Conservation (phyloP, 2,797 vertebrate species). For the Vipera latastei region DNA sequence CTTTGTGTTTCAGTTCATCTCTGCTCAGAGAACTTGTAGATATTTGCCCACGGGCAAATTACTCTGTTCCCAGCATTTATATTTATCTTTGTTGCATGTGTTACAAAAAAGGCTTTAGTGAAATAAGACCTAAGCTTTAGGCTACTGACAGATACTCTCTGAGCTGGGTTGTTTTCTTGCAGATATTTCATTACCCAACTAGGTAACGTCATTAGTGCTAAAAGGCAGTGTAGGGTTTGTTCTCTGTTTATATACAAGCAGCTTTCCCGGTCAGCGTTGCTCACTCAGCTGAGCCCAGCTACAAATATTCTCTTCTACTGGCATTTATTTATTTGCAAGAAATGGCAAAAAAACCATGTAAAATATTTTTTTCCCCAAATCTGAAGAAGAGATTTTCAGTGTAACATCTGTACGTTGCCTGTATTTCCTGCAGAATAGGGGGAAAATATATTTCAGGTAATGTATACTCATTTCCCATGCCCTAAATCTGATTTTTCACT, state of each 20-base stretch:
- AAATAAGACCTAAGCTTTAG: constrained; percentile 13
- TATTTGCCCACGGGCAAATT: neutral
- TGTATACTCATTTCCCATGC: constrained; percentile 27
- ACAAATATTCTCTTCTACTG: neutral
- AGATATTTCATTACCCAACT: neutral
- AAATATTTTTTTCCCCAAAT: neutral
- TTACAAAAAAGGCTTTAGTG: constrained; percentile 10
- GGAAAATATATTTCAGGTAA: too few relatives aligned
- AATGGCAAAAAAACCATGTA: neutral
- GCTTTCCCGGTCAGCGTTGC: neutral
- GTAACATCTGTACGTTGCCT: neutral
- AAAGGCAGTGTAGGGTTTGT: neutral
- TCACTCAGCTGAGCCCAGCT: neutral
- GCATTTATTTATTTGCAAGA: neutral
- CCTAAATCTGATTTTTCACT: constrained; percentile 21
- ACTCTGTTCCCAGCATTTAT: neutral
- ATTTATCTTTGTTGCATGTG: constrained; percentile 11
- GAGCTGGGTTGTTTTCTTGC: neutral
- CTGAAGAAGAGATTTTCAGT: neutral
- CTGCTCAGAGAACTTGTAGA: neutral
- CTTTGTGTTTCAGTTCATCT: neutral
- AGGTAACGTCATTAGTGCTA: neutral
- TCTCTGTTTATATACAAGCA: neutral
- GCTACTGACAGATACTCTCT: neutral
- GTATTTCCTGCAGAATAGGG: too few relatives aligned